Conservation (phyloP, 2,113 vertebrate genomes). For the Castor canadensis region DNA sequence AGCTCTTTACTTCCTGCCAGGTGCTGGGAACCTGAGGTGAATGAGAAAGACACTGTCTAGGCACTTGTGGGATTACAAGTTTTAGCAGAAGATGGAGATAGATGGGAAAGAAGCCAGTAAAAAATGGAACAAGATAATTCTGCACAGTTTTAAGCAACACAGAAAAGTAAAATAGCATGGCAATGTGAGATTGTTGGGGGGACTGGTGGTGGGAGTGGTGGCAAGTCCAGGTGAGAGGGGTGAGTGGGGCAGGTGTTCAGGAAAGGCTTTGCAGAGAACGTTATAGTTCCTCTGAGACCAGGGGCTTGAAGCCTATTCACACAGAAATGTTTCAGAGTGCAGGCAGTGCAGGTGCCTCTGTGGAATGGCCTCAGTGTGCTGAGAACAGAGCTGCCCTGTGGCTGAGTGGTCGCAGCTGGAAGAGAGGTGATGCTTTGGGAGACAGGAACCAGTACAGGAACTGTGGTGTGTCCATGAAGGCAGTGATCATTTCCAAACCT, state of each 20-base stretch:
- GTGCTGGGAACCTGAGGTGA: constrained; percentile 4
- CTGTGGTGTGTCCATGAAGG: neutral
- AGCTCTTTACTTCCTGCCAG: constrained; percentile 55
- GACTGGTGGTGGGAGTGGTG: fast-evolving
- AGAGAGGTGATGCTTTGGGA: fast-evolving
- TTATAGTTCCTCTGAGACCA: neutral
- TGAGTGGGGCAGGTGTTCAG: neutral
- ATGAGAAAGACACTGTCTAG: neutral
- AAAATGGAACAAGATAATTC: neutral
- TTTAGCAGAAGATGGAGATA: neutral
- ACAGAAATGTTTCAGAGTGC: neutral
- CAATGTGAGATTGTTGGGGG: neutral
- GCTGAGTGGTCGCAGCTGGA: neutral
- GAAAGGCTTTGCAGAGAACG: neutral
- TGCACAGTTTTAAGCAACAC: neutral
- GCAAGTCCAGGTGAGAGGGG: neutral
- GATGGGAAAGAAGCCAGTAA: neutral
- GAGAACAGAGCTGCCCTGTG: neutral
- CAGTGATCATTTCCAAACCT: too few relatives aligned
- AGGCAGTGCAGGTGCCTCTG: neutral
- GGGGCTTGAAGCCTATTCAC: neutral
- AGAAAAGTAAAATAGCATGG: neutral
- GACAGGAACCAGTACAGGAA: neutral
- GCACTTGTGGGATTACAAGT: neutral
- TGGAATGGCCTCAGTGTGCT: neutral